Conservation (phyloP, 2,113 vertebrate genomes). For the Spizaetus ornatus region DNA sequence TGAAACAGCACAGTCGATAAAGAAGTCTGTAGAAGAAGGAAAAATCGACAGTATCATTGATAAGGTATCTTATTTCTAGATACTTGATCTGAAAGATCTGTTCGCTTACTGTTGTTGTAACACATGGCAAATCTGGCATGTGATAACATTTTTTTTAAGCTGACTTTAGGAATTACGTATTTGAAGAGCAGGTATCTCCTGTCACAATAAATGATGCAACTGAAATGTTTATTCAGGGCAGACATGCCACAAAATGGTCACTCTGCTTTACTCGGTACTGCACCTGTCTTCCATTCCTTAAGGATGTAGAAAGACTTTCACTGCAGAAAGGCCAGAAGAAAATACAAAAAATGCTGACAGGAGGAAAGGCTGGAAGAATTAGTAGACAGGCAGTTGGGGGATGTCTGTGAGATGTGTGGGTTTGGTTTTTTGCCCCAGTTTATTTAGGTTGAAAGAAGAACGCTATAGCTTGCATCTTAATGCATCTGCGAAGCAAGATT, state of each 20-base stretch:
- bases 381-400: neutral
- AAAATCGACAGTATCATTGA: constrained; percentile 95
- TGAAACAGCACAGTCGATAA: constrained; percentile 91
- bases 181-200: neutral
- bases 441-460: neutral
- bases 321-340: neutral
- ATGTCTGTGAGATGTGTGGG: neutral
- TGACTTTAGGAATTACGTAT: neutral
- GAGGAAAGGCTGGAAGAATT: neutral
- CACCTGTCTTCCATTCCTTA: neutral
- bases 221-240: neutral
- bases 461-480: neutral
- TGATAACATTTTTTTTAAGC: neutral
- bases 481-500: neutral
- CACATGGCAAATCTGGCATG: neutral
- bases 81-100: neutral
- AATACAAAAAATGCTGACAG: neutral
- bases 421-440: neutral
- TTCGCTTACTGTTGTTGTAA: neutral
- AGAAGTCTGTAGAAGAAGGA: constrained; percentile 95
- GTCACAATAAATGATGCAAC: neutral
- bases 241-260: neutral
- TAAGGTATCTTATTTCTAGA: constrained; percentile 78
- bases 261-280: neutral
- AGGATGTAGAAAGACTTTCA: neutral